Conservation (phyloP, 1,140 invertebrate genomes). For the Drosophila saltans region DNA sequence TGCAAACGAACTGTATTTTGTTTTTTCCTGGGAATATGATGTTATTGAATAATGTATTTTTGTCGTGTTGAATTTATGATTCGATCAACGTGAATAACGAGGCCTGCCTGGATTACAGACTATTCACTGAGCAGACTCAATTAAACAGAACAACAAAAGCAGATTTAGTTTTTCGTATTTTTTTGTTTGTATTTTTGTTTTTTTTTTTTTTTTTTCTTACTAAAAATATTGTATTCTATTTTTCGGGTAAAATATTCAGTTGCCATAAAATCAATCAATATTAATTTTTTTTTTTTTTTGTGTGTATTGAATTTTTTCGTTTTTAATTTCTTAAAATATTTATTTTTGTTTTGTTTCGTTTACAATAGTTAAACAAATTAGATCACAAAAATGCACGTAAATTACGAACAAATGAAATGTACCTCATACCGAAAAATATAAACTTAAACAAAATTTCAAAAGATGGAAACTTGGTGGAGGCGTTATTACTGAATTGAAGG, state of each 20-base stretch:
- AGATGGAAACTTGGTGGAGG: slow-evolving; percentile 49
- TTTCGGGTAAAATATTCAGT: slow-evolving; percentile 62
- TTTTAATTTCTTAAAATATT: slow-evolving; percentile 63
- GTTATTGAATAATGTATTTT: slow-evolving; percentile 25
- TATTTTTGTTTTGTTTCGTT: slow-evolving; percentile 60
- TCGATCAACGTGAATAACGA: slow-evolving; percentile 6
- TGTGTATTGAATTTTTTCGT: slow-evolving; percentile 23
- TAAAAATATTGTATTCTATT: slow-evolving; percentile 66
- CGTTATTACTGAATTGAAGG: slow-evolving; percentile 39
- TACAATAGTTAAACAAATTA: slow-evolving; percentile 81
- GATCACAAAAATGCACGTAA: slow-evolving; percentile 81
- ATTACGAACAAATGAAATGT: slow-evolving; percentile 71
- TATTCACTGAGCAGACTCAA: background rate
- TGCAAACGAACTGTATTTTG: slow-evolving; percentile 41
- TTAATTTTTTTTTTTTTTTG: slow-evolving; percentile 40
- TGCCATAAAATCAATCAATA: slow-evolving; percentile 69
- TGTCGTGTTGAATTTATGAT: slow-evolving; percentile 10
- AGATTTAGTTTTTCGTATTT: slow-evolving; percentile 12
- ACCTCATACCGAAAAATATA: slow-evolving; percentile 56
- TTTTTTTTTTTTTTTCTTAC: slow-evolving; percentile 47
- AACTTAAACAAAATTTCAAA: slow-evolving; percentile 39
- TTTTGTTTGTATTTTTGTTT: slow-evolving; percentile 24
- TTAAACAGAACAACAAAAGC: slow-evolving; percentile 2
- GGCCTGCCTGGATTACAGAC: slow-evolving; percentile 21
- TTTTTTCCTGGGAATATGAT: slow-evolving; percentile 36